A percentile compares a stretch with the other conserved stretches of the same genome.
phyloP scores from a whole-genome alignment of 2,797 vertebrate species.

The Fistularia commersonii region DNA sequence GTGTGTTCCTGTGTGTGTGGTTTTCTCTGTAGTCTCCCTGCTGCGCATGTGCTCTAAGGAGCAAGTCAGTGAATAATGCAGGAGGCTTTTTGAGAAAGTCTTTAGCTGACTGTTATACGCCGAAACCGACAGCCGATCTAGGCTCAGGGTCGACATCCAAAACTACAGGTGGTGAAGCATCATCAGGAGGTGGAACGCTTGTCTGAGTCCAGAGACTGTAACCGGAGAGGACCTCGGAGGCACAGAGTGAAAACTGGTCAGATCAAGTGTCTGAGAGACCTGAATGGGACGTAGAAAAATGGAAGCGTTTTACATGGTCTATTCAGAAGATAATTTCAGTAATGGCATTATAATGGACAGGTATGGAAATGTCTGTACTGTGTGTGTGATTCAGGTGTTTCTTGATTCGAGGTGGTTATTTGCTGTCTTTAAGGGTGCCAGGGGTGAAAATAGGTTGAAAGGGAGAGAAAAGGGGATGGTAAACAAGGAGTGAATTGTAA shows the following conservation, averaged over 20 bases:
- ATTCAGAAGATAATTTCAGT: constrained; percentile 1
- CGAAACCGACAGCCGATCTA: constrained; percentile 29
- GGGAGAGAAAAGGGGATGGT: constrained; percentile 3
- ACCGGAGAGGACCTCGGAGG: constrained; percentile 52
- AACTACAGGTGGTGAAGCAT: constrained; percentile 1
- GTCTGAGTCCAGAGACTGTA: constrained; percentile 36
- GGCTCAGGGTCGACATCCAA: constrained; percentile 15
- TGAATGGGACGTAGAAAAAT: constrained; percentile 22
- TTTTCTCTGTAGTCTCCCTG: background rate
- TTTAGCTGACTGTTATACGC: constrained; percentile 9
- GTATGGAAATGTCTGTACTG: background rate
- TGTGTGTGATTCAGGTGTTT: constrained; percentile 8
- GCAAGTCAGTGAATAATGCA: constrained; percentile 37
- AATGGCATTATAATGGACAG: constrained; percentile 1
- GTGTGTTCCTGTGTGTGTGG: too few relatives aligned
- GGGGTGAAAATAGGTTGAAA: constrained; percentile 5
- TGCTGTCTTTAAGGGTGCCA: constrained; percentile 4
- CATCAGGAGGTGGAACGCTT: constrained; percentile 4
- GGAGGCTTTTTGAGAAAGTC: constrained; percentile 43
- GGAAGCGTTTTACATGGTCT: constrained; percentile 4
- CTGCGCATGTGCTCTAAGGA: background rate
- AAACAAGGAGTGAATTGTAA: constrained; percentile 8
- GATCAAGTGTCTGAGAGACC: constrained; percentile 53
- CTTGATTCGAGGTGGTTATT: background rate
- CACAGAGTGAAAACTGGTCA: constrained; percentile 34